These are phyloP conservation scores for Lepidurus apus DNA, from an alignment of 1,140 invertebrate species.

Conservation along the genomic window DNA sequence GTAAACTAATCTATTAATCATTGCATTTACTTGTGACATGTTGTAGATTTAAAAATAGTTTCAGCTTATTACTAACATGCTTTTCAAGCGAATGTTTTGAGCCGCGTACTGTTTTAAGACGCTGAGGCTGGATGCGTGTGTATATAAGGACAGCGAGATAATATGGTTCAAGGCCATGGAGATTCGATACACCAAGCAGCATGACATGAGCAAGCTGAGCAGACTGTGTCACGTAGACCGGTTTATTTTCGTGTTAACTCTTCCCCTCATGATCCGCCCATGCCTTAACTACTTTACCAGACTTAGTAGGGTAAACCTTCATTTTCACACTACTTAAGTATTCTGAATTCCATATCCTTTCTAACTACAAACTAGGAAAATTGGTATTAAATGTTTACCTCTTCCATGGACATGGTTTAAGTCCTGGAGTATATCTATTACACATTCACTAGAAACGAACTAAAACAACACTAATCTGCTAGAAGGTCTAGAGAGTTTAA, in stretches of 20 bases:
- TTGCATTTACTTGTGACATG: too few relatives aligned
- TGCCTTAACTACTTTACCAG: slow-evolving; percentile 22
- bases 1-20: too few relatives aligned
- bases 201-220: too few relatives aligned
- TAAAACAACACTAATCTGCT: not conserved
- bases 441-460: not conserved
- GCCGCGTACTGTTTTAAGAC: too few relatives aligned
- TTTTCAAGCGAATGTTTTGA: too few relatives aligned
- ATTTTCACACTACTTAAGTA: not conserved
- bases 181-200: not conserved
- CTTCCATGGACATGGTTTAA: not conserved
- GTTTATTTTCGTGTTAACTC: not conserved
- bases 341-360: not conserved
- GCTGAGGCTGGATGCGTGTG: not conserved
- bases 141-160: not conserved
- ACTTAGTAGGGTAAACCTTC: not conserved
- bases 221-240: slow-evolving; percentile 1
- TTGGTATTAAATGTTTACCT: not conserved
- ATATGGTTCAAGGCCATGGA: not conserved
- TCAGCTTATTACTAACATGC: too few relatives aligned
- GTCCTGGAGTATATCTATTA: not conserved
- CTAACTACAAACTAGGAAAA: not conserved
- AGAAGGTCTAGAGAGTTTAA: too few relatives aligned
- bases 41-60: too few relatives aligned
- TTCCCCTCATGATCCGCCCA: not conserved